Conservation (phyloP, 2,113 vertebrate genomes). For the Thinocorus orbignyianus region DNA sequence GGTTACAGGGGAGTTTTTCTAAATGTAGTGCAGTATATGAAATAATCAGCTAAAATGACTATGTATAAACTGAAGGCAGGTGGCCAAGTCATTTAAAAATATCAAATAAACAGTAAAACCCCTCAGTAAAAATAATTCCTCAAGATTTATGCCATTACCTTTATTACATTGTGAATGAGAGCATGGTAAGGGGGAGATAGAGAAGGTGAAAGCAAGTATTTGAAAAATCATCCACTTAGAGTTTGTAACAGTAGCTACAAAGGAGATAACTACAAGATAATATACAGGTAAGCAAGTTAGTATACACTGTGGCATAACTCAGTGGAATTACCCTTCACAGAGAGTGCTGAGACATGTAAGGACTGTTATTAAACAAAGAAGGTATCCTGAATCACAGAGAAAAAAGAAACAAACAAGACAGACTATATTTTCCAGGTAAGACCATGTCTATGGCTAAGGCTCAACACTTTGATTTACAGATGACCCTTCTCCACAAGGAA, state of each 20-base stretch:
- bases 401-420: not conserved
- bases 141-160: not conserved
- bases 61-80: slow-evolving; percentile 32
- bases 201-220: not conserved
- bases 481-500: not conserved
- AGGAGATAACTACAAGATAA: not conserved
- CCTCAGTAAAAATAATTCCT: not conserved
- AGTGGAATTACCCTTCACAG: not conserved
- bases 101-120: slow-evolving; percentile 29
- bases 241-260: not conserved
- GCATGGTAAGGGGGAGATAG: not conserved
- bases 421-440: not conserved
- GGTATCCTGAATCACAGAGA: not conserved
- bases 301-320: not conserved
- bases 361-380: not conserved
- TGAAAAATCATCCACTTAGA: not conserved
- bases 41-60: slow-evolving; percentile 62
- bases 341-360: not conserved
- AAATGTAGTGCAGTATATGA: slow-evolving; percentile 54
- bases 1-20: slow-evolving; percentile 55
- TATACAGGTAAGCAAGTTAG: not conserved
- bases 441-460: not conserved
- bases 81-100: slow-evolving; percentile 57
- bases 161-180: not conserved
- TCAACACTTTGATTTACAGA: not conserved